phyloP scores from a whole-genome alignment of 2,797 vertebrate genomes.

The Kryptolebias ocellatus region DNA sequence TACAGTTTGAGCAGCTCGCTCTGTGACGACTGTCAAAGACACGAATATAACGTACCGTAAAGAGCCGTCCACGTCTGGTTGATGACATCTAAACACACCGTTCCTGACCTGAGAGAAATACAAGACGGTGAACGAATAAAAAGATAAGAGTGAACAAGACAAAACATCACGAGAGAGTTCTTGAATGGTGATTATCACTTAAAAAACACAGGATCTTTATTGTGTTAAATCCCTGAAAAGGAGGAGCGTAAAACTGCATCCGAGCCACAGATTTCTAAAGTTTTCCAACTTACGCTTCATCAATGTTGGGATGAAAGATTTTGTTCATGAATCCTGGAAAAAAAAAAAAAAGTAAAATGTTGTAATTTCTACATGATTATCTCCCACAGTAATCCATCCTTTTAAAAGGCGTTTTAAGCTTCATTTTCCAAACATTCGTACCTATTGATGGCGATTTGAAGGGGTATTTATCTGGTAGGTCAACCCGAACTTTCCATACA shows the following conservation, averaged over 20 bases:
- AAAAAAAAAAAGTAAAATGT: constrained; percentile 2
- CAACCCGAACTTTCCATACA: constrained; percentile 99
- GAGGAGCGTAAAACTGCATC: not conserved
- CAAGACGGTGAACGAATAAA: not conserved
- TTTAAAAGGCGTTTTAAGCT: not conserved
- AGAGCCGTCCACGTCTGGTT: constrained; percentile 99
- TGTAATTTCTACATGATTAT: not conserved
- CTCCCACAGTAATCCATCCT: not conserved
- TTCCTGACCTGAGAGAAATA: constrained; percentile 88
- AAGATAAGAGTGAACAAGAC: not conserved
- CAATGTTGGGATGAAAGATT: constrained; percentile 99
- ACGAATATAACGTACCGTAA: constrained; percentile 84
- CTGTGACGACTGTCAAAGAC: constrained; percentile 1
- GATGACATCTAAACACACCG: constrained; percentile 97
- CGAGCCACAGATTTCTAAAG: not conserved
- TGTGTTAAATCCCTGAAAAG: not conserved
- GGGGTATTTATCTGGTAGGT: constrained; percentile 99
- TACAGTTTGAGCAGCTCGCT: too few species aligned
- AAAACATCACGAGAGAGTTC: too few species aligned
- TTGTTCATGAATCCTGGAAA: constrained; percentile 99
- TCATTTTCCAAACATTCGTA: constrained; percentile 57
- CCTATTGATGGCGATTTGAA: constrained; percentile 99
- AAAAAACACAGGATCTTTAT: too few species aligned
- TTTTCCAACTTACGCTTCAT: constrained; percentile 93
- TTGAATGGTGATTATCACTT: too few species aligned